phyloP scores from a whole-genome alignment of 2,113 vertebrate species.

The Thinocorus orbignyianus region DNA sequence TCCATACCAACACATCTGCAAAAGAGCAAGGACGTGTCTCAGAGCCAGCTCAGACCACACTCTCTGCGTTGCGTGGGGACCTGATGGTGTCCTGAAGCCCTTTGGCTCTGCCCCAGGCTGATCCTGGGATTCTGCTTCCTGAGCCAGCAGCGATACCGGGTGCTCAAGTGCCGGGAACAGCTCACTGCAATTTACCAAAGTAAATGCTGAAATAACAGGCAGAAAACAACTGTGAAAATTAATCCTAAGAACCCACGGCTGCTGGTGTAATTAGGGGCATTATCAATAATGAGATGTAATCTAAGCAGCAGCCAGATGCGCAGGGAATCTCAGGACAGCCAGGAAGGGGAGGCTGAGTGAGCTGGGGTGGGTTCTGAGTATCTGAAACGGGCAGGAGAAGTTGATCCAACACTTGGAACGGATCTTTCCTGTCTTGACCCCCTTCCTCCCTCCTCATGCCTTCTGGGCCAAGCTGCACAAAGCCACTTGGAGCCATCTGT shows the following conservation, averaged over 20 bases:
- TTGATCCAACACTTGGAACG: background rate
- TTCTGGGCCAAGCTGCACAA: background rate
- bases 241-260: background rate
- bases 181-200: background rate
- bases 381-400: background rate
- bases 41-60: background rate
- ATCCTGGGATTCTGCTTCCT: background rate
- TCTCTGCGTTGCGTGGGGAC: background rate
- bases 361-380: background rate
- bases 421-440: background rate
- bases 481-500: background rate
- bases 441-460: background rate
- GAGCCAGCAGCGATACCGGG: background rate
- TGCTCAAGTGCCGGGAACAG: background rate
- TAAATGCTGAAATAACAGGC: background rate
- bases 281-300: constrained; percentile 40
- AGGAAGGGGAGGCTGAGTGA: background rate
- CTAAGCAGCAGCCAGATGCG: background rate
- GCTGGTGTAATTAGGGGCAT: constrained; percentile 14
- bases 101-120: background rate
- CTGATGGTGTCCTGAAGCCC: background rate
- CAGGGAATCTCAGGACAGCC: background rate
- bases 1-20: constrained; percentile 94
- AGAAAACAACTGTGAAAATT: constrained; percentile 5
- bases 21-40: background rate